Percentiles rank a stretch among this genome's conserved stretches.
Conservation (phyloP, 2,888 invertebrate genomes). For the Cephus nigrinus region DNA sequence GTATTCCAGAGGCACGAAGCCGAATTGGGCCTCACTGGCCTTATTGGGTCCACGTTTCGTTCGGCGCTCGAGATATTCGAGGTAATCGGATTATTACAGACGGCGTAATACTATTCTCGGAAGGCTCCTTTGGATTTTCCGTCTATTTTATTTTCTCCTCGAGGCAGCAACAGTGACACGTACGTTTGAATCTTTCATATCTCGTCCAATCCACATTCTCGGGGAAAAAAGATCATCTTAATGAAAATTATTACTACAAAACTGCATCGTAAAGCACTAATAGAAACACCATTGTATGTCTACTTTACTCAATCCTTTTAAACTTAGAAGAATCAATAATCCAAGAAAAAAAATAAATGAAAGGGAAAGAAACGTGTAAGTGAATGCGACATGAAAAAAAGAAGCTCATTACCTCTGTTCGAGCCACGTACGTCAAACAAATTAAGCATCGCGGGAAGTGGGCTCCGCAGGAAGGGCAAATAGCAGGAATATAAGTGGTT, state of each 20-base stretch:
- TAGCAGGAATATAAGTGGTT: conserved; percentile 33
- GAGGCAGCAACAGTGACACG: background rate
- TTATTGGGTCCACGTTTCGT: conserved; percentile 34
- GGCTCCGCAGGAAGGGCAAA: conserved; percentile 34
- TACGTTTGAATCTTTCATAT: background rate
- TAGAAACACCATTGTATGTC: background rate
- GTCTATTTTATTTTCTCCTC: conserved; percentile 21
- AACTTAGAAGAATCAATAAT: background rate
- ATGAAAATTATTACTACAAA: background rate
- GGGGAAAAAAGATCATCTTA: background rate
- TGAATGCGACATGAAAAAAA: conserved; percentile 18
- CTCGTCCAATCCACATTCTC: background rate
- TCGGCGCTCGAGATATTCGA: conserved; percentile 25
- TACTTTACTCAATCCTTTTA: background rate
- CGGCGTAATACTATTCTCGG: conserved; percentile 48
- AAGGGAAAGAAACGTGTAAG: conserved; percentile 3
- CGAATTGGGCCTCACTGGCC: conserved; percentile 7
- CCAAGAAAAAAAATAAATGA: background rate
- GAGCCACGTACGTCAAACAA: conserved; percentile 36
- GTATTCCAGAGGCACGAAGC: conserved; percentile 11
- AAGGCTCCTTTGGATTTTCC: conserved; percentile 32
- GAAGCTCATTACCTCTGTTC: conserved; percentile 27
- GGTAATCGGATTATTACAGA: conserved; percentile 46
- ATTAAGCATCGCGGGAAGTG: conserved; percentile 27
- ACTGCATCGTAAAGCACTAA: background rate